Evolutionary conservation across 1,140 invertebrate species (phyloP), one percentile per base, ranked within the genome.

Genomic region (Pachypeltis micranthus): DNA sequence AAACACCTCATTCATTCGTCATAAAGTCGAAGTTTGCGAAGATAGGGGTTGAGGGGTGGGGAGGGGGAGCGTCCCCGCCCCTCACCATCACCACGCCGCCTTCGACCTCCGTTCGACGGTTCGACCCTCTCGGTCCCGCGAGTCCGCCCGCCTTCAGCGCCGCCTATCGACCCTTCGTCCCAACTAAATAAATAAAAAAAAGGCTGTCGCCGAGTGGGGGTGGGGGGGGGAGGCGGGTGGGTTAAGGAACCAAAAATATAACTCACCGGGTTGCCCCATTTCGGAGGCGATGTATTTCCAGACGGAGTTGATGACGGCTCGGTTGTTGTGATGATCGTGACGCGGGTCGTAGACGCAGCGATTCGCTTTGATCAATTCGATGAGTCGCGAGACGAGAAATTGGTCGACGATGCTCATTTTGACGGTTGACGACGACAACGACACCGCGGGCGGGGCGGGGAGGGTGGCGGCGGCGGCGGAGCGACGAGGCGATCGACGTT

Each of bases 331-430:
- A 10, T 63, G 51, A 16, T 54, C 47, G 7, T 63, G 26, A 34
- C 62, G 51, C 14, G 62, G 62, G 54, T 63, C 62, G 62, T 63
- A 63, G 19, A 63, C 24, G 29, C 62, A 63, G 2, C 54, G 12
- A 14, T 63, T 44, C 16, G 44, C 34, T 14, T 31, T 29, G 19
- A 63, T 54, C 2, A 63, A 31, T 28, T 63, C 62, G 27, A 63
- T 57, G 4, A 63, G 51, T 16, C 51, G 25, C n/a, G 51, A 55
- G 28, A 63, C 62, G 1, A 63, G 51, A 39, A 63, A 63, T 10
- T 24, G 25, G 51, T 63, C 62, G 27, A 56, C 51, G 29, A 63
- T 57, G 28, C 51, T 57, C 62, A 63, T 63, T 25, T 34, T 19
- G 28, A 44, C 14, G 19, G 3, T 23, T 44, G 16, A 23, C 16